These are phyloP conservation scores for Pseudorasbora parva DNA, from an alignment of 2,113 vertebrate genomes.

Conservation along the genomic window DNA sequence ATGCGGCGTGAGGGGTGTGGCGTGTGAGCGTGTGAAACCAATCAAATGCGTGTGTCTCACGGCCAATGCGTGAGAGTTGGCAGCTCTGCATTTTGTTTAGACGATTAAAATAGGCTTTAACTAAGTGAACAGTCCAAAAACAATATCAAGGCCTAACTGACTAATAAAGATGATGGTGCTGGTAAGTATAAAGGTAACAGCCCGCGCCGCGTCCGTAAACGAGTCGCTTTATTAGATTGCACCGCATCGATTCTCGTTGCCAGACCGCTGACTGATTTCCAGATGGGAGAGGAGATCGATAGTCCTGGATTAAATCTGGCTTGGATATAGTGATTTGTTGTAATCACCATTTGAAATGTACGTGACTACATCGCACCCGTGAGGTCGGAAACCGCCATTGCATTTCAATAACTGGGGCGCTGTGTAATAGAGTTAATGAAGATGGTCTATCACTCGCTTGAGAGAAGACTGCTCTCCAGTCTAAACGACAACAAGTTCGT, in stretches of 20 bases:
- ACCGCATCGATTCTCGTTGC: conserved; percentile 70
- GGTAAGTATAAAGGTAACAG: conserved; percentile 62
- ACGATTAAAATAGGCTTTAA: too few relatives aligned
- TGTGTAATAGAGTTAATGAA: background rate
- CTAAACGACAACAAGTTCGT: background rate
- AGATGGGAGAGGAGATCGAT: conserved; percentile 68
- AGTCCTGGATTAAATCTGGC: conserved; percentile 72
- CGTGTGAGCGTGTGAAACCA: too few relatives aligned
- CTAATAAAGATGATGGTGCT: background rate
- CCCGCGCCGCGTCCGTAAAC: conserved; percentile 73
- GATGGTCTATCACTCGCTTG: too few relatives aligned
- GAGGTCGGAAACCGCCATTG: conserved; percentile 67
- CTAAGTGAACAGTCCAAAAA: too few relatives aligned
- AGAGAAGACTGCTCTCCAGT: background rate
- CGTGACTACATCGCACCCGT: conserved; percentile 74
- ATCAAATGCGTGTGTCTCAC: too few relatives aligned
- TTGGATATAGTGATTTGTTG: conserved; percentile 73
- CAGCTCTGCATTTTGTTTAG: too few relatives aligned
- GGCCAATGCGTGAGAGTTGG: too few relatives aligned
- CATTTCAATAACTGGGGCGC: conserved; percentile 41
- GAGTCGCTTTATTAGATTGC: conserved; percentile 78
- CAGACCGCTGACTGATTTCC: conserved; percentile 42
- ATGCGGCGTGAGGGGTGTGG: too few relatives aligned
- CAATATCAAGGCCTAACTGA: background rate
- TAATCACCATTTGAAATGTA: conserved; percentile 68